phyloP scores from a whole-genome alignment of 1,140 invertebrate species.

The Araneus ventricosus region DNA sequence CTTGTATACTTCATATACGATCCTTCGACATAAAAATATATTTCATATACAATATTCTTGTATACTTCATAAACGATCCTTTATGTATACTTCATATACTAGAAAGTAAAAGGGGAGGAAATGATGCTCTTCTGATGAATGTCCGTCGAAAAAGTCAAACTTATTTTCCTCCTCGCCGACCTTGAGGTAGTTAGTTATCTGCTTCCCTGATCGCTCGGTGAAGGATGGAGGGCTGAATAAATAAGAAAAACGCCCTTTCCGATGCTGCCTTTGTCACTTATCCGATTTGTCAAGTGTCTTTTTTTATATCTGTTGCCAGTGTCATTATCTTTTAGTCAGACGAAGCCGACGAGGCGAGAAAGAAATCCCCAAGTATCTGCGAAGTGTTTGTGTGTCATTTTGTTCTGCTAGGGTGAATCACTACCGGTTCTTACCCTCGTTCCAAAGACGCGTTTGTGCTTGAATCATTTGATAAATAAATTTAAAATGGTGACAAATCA shows the following conservation, averaged over 20 bases:
- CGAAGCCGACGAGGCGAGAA: neutral
- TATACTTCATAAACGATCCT: no score
- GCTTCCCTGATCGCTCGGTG: neutral
- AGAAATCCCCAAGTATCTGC: neutral
- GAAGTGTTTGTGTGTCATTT: neutral
- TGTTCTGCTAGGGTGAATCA: no score
- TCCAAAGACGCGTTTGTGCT: no score
- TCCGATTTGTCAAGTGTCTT: slow-evolving; percentile 30
- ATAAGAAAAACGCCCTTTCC: neutral
- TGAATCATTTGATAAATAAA: no score
- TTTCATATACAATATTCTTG: no score
- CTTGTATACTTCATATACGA: no score
- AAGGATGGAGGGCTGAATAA: neutral
- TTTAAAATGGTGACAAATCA: no score
- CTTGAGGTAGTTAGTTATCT: slow-evolving; percentile 31
- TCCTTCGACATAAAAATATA: no score
- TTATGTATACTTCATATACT: no score
- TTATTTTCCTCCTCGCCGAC: neutral
- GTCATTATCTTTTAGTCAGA: slow-evolving; percentile 38
- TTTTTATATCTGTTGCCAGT: neutral
- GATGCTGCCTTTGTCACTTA: slow-evolving; percentile 9
- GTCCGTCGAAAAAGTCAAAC: neutral
- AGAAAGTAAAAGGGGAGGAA: no score
- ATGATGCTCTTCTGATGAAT: no score
- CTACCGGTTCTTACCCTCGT: no score